phyloP scores from a whole-genome alignment of 2,888 invertebrate species.

The Stegophylla sp. region DNA sequence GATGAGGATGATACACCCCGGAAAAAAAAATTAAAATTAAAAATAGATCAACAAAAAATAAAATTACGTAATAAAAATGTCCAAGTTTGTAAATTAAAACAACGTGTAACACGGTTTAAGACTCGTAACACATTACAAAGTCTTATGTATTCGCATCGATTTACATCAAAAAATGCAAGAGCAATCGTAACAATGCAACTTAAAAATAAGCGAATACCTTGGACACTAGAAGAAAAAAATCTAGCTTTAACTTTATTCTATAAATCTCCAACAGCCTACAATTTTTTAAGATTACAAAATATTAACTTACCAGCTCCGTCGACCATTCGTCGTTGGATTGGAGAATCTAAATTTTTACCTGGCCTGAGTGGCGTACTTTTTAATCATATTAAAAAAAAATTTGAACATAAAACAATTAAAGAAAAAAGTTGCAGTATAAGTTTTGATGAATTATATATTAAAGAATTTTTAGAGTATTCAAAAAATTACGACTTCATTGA shows the following conservation, averaged over 20 bases:
- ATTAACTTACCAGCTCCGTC: constrained; percentile 1
- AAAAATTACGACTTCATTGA: constrained; percentile 56
- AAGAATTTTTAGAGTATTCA: constrained; percentile 57
- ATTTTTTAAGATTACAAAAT: constrained; percentile 6
- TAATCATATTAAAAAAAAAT: constrained; percentile 5
- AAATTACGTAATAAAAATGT: too few species aligned
- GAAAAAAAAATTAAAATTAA: too few species aligned
- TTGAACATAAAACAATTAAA: neutral
- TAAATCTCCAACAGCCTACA: constrained; percentile 16
- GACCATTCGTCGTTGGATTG: constrained; percentile 11
- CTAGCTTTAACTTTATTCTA: constrained; percentile 19
- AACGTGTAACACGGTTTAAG: too few species aligned
- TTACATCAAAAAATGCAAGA: neutral
- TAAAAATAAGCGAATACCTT: neutral
- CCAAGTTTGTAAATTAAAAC: too few species aligned
- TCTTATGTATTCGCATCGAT: neutral
- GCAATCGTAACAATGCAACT: constrained; percentile 9
- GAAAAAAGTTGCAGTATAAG: constrained; percentile 1
- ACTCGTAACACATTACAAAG: neutral
- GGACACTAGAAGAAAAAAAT: constrained; percentile 15
- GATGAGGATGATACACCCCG: too few species aligned
- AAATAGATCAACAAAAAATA: too few species aligned
- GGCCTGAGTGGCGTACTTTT: neutral
- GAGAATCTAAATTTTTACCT: neutral
- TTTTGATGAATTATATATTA: constrained; percentile 12